Base-by-base conservation (phyloP, 2,888 invertebrate species). In the Acanthococcus lagerstroemiae region DNA sequence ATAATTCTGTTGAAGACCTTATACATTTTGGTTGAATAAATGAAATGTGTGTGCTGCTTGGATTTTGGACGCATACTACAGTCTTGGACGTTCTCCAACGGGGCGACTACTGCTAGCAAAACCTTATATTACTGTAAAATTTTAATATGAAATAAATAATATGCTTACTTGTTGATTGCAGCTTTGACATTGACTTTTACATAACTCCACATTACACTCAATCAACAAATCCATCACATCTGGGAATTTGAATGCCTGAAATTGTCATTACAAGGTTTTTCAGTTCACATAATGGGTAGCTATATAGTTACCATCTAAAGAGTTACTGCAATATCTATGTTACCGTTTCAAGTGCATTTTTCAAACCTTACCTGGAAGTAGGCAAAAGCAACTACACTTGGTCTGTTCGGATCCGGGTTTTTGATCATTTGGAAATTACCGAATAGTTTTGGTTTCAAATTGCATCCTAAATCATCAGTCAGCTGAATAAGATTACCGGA, bases 171-270 rank as follows among this genome's bases (percentile, higher is more conserved):
- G 86, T 82, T 61, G 60, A 25, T 24, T 12, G 71, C 89, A 89
- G 27, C 84, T 81, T 67, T 86, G 85, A 72, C 90, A 90, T 71
- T 86, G 84, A 15, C 84, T 85, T 76, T 89, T 89, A 73, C 89
- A 90, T 0, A 90, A 77, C 73, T 89, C 89, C 0, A 90, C 85
- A 69, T 88, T 88, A 72, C 90, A 90, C 74, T 89, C 88, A 67
- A 90, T 83, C 70, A 85, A 84, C 56, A 90, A 77, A 72, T 90
- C 89, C 86, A 88, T 88, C 55, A 87, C 84, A 72, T 90, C 89
- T 0, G 89, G 89, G 79, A 90, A 90, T 76, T 89, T 89, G 76
- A 87, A 87, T 0, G 87, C 88, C 73, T 85, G 71, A 50, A 61
- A 45, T 25, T 22, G 12, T 30, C 68, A 72, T 70, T 67, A 5